Base-by-base conservation (phyloP, 2,888 invertebrate species). In the Dynastes maya region DNA sequence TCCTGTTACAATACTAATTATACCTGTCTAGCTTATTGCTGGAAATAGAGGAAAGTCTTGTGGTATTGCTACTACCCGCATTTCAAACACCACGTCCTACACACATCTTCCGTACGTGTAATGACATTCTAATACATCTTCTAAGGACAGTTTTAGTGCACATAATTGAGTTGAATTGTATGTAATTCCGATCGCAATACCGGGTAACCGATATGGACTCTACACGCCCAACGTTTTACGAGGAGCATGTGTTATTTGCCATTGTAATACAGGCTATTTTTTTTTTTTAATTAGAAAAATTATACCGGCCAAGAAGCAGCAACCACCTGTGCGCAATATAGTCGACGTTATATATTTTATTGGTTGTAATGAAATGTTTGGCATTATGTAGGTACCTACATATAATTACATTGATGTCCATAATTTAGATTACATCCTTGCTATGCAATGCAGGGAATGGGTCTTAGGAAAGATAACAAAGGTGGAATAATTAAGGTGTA, bases 141-240 rank as follows among this genome's bases (percentile, higher is more conserved):
- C 29, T 32, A 64, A 37, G n/a, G 64, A 64, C 32, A 64, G 64
- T 64, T 64, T 64, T 64, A 64, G 64, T 32, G 29, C 64, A 37
- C 29, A 32, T 61, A 61, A 61, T 64, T 64, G 64, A 6, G n/a
- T 64, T 64, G 64, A 29, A 64, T 29, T 32, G 64, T 64, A 37
- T 64, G 27, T 61, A 61, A 29, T 61, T 61, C 22, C 61, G 16
- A 3, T 27, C 61, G 58, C 1, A 58, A 61, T 27, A n/a, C 61
- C 11, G 45, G 2, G 8, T 2, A 45, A 8, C 45, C 45, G 45
- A 45, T 45, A 45, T 45, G 1, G 45, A 45, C 9, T 45, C 45
- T 8, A 45, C 45, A 11, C 8, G 45, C 11, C 2, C 11, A 45
- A 37, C 32, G 5, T 11, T 11, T 45, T 11, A 45, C 45, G 45